Evolutionary conservation across 2,113 vertebrate genomes (phyloP), one percentile per base, ranked within the genome.

Genomic region (Hiodon alosoides): DNA sequence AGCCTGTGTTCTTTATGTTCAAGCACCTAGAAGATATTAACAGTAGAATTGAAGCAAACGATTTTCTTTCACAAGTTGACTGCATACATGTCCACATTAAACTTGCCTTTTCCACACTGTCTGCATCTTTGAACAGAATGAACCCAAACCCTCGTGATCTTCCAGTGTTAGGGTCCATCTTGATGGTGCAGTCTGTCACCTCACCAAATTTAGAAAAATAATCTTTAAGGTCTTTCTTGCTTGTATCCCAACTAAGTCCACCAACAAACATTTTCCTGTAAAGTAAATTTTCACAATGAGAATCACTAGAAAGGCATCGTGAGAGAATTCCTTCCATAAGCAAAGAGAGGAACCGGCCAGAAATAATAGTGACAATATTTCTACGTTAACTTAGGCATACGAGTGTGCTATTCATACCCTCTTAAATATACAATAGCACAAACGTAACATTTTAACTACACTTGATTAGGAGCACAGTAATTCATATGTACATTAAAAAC

Each of bases 211-310:
- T 99, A 78, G 95, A 94, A 87, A 99, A 99, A 85, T 98, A 99
- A 87, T 98, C 97, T 88, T 98, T 99, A 50, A 99, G 94, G 80
- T 98, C 96, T 87, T 98, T 99, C 90, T 98, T 98, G 90, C 96
- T 98, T 47, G 97, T 99, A 90, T 98, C 96, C 97, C 96, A 99
- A 83, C 96, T 98, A 80, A 99, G 93, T 70, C 96, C 96, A 14
- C 97, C 97, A 78, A 99, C 96, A 76, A 99, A 99, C 96, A 99
- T 98, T 94, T 99, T 99, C 85, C 96, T 98, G 85, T 70, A 91
- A 64, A 59, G 79, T 5, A 67, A 47, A 73, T 5, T 60, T 31
- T 57, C 54, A 57, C 54, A 57, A 57, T 57, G 5, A 7, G 5
- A 10, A 57, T 57, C 54, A 57, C 54, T 57, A 10, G 54, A 57